Evolutionary conservation across 2,797 vertebrate species (phyloP), one percentile per base, ranked within the genome.

Genomic region (Parotocinclus haroldoi): DNA sequence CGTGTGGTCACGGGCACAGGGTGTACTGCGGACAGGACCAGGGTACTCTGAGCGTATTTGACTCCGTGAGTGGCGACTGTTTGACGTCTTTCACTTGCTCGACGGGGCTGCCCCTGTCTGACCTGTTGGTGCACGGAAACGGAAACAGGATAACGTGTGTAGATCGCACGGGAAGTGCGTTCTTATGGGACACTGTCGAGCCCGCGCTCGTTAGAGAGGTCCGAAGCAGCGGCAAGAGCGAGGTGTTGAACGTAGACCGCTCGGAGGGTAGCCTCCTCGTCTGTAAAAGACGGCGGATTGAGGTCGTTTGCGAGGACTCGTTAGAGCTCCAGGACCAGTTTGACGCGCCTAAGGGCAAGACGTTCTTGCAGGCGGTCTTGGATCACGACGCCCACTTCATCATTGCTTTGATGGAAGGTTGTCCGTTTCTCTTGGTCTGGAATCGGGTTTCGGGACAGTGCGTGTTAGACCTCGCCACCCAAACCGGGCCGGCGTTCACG

Each of bases 21-120:
- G 6, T 87, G 58, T 87, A 81, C 74, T 89, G 90, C 62, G 91
- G 90, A 10, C 91, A 91, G 67, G 81, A 82, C 1, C 75, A 82
- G 0, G 84, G 89, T 37, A 73, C 59, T 0, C 73, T 91, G 39
- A 84, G 83, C 4, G 54, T 89, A 55, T 91, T 89, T 79, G 78
- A 90, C 55, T 73, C 62, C 1, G 38, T 56, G 12, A 77, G 65
- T 10, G 3, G 61, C 45, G 44, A 54, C 17, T 57, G 81, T 58
- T 71, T 88, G 13, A 19, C 72, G 17, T 78, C 77, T 10, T 83
- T 83, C 69, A 77, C 78, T 17, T 85, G 83, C 75, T 62, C 79
- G 44, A 78, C 72, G 49, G 69, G 61, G 37, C 57, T 18, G 0
- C 73, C 80, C 1, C 50, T 92, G 27, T 27, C 44, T 46, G 58